phyloP scores from a whole-genome alignment of 2,888 invertebrate species.

The Omphaloscelis lunosa region DNA sequence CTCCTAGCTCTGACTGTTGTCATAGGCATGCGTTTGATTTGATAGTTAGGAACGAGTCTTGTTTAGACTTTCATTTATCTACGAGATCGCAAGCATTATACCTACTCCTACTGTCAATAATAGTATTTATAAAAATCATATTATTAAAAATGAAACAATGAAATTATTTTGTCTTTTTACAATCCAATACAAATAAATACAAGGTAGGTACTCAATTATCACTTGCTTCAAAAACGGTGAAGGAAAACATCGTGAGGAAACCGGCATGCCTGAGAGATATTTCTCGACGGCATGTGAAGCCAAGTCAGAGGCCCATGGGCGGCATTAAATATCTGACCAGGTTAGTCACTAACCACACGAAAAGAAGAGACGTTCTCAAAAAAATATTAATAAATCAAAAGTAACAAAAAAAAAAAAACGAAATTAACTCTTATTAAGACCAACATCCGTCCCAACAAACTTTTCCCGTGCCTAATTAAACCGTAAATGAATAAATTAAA shows the following conservation, averaged over 20 bases:
- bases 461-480: slow-evolving; percentile 54
- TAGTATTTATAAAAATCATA: not conserved
- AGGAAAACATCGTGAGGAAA: no score
- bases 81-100: not conserved
- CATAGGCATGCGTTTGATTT: not conserved
- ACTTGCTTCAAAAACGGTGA: no score
- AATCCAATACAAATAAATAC: slow-evolving; percentile 2
- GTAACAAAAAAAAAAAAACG: slow-evolving; percentile 21
- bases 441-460: slow-evolving; percentile 52
- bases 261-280: no score
- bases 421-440: slow-evolving; percentile 33
- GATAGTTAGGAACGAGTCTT: not conserved
- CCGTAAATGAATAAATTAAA: slow-evolving; percentile 63
- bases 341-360: no score
- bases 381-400: slow-evolving; percentile 8
- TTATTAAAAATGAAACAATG: not conserved
- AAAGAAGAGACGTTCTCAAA: no score
- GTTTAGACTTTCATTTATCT: not conserved
- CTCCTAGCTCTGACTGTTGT: not conserved
- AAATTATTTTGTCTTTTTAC: not conserved
- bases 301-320: no score
- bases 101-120: not conserved
- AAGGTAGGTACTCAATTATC: not conserved
- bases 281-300: no score
- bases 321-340: no score